Percentiles rank a stretch among this genome's conserved stretches.
phyloP scores from a whole-genome alignment of 2,888 invertebrate species.

The Drosophila helvetica region DNA sequence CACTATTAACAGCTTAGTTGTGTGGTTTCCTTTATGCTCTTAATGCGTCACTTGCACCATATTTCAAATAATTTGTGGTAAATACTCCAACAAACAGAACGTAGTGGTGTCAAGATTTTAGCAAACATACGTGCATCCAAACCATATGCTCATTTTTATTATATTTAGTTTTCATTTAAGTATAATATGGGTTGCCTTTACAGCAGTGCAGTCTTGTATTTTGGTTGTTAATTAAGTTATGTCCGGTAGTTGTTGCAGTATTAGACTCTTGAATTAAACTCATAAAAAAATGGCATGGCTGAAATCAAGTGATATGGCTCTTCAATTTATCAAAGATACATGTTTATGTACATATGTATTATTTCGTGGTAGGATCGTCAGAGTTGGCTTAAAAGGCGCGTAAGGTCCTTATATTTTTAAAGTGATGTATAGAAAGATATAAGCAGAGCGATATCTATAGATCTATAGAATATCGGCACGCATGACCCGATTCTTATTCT shows the following conservation, averaged over 20 bases:
- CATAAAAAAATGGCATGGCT: not conserved
- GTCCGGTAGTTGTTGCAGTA: not conserved
- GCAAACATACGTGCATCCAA: conserved; percentile 64
- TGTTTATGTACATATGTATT: no score
- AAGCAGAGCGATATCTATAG: no score
- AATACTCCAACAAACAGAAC: conserved; percentile 68
- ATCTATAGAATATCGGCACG: no score
- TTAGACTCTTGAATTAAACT: not conserved
- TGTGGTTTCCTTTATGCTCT: conserved; percentile 62
- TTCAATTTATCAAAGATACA: no score
- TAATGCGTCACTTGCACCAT: conserved; percentile 72
- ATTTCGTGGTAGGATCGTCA: no score
- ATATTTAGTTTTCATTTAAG: conserved; percentile 48
- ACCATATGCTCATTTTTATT: conserved; percentile 66
- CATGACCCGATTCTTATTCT: no score
- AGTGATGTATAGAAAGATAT: no score
- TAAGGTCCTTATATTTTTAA: no score
- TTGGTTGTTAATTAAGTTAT: conserved; percentile 20
- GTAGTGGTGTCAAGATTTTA: conserved; percentile 60
- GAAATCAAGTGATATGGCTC: not conserved
- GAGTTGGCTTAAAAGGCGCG: no score
- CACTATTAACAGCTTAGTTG: conserved; percentile 56
- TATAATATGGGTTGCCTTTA: conserved; percentile 7
- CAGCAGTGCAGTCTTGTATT: conserved; percentile 5
- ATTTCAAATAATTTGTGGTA: conserved; percentile 76